Base-by-base conservation (phyloP, 1,140 invertebrate species). In the Aphis gossypii region DNA sequence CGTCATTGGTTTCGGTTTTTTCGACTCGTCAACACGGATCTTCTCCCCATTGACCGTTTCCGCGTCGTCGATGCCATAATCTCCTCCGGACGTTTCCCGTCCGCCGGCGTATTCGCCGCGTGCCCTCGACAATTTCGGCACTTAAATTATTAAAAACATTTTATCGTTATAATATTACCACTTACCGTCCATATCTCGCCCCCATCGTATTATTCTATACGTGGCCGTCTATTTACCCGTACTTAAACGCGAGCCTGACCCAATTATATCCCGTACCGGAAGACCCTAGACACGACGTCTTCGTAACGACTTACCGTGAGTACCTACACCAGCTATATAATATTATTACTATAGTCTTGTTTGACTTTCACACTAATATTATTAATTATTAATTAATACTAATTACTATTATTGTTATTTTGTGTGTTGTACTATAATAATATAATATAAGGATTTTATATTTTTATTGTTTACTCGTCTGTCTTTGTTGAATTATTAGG, bases 1-100 rank as follows among this genome's bases (percentile, higher is more conserved):
- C 60, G 60, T 76, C 60, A 76, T 76, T 76, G 60, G 60, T 76
- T 76, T 76, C 60, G 14, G 60, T 76, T 76, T 76, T n/a, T 76
- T 76, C 5, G 60, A 76, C 60, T 76, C 60, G 60, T 76, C 60
- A 76, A 76, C 60, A 76, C 60, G 30, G 18, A 76, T 76, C 60
- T 76, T 76, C 60, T 76, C 60, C 60, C 30, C 30, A 5, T 76
- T 76, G 60, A 76, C 30, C 60, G 60, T 76, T 76, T 76, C 60
- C 60, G 60, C 60, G 30, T 76, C 60, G 60, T 21, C 60, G 60
- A 76, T 76, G 60, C 60, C 30, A 76, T 76, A 76, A 76, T 76
- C 60, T 68, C 14, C 46, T 20, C 30, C 60, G 60, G 60, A 76
- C 60, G 60, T 76, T 76, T n/a, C 14, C 30, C 60, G 60, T 76